Conservation (phyloP, 2,113 vertebrate species). For the Lophura nycthemera region DNA sequence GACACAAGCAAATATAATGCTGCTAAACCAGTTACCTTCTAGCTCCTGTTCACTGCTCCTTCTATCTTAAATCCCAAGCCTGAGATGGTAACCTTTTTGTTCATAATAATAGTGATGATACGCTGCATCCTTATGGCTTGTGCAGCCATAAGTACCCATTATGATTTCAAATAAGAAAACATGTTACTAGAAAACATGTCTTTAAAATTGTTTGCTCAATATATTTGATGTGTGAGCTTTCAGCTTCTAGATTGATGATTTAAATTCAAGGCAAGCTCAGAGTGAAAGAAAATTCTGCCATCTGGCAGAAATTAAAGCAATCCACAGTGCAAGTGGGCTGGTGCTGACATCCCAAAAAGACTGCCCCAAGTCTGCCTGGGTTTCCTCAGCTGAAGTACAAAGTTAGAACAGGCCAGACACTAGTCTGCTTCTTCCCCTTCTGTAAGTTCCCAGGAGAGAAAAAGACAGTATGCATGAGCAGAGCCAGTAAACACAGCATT, state of each 20-base stretch:
- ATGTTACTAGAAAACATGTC: not conserved
- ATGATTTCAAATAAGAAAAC: not conserved
- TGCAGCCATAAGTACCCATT: not conserved
- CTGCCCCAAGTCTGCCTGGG: not conserved
- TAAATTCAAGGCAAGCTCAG: constrained; percentile 23
- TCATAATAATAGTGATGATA: not conserved
- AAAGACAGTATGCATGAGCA: accelerated
- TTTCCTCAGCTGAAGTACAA: not conserved
- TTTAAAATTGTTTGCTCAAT: not conserved
- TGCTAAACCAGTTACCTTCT: not conserved
- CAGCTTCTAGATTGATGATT: constrained; percentile 19
- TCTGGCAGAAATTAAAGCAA: constrained; percentile 22
- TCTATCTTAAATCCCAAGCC: not conserved
- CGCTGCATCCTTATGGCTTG: not conserved
- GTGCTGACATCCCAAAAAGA: constrained; percentile 7
- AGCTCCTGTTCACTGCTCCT: not conserved
- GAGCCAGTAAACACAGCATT: not conserved
- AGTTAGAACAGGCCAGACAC: not conserved
- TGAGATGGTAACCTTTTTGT: not conserved
- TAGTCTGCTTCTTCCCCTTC: not conserved
- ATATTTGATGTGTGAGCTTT: not conserved
- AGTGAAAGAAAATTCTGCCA: constrained; percentile 22
- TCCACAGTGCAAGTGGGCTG: not conserved
- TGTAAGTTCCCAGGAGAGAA: not conserved
- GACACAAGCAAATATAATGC: not conserved